Evolutionary conservation across 2,113 vertebrate genomes (phyloP).

Genomic region (Salvelinus sp.): DNA sequence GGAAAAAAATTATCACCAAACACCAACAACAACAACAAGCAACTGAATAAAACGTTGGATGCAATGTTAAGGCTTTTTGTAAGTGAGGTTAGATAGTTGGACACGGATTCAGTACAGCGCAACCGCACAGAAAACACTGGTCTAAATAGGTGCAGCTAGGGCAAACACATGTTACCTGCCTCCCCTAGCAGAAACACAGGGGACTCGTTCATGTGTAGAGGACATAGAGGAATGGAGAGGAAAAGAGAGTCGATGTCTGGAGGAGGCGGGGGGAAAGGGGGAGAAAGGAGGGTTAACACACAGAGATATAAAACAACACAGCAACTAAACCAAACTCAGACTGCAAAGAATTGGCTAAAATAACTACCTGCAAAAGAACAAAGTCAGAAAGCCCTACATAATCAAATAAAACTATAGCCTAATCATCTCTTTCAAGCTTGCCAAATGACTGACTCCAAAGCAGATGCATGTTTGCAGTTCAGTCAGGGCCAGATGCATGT

Average conservation of each 20-base stretch:
- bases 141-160: neutral
- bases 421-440: neutral
- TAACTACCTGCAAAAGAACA: neutral
- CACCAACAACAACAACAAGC: too few relatives aligned
- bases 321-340: neutral
- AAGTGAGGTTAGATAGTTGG: neutral
- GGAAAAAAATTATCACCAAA: too few relatives aligned
- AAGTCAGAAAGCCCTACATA: neutral
- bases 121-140: neutral
- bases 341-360: neutral
- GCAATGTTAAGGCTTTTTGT: neutral
- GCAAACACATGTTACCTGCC: conserved; percentile 64
- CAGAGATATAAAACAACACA: neutral
- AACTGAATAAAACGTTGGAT: too few relatives aligned
- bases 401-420: neutral
- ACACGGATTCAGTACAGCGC: neutral
- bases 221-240: conserved; percentile 64
- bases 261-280: neutral
- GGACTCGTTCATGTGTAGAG: conserved; percentile 59
- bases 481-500: conserved; percentile 5
- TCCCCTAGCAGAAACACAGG: conserved; percentile 62
- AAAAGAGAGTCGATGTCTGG: conserved; percentile 71
- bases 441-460: neutral
- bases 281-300: neutral
- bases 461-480: neutral